Percentiles rank a stretch among this genome's conserved stretches.
Conservation (phyloP, 2,888 invertebrate genomes). For the Tribolium freemani region DNA sequence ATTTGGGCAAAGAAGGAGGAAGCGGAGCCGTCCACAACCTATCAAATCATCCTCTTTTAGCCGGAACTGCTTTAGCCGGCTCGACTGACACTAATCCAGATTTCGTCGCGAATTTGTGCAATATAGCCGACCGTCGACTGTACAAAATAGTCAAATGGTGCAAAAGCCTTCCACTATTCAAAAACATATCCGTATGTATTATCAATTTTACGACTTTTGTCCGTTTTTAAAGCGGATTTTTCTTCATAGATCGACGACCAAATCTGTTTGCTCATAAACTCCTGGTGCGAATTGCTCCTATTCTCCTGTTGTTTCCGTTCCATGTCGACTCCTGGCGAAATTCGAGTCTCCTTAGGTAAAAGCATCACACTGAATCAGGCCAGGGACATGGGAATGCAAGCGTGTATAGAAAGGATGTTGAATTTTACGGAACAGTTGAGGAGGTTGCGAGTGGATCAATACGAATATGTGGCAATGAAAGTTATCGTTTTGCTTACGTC, state of each 20-base stretch:
- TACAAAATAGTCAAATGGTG: constrained; percentile 99
- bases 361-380: constrained; percentile 78
- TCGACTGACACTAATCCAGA: constrained; percentile 81
- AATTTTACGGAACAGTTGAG: constrained; percentile 94
- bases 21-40: constrained; percentile 67
- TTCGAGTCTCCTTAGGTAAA: constrained; percentile 76
- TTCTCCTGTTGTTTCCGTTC: constrained; percentile 96
- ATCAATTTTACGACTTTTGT: neutral
- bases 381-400: constrained; percentile 81
- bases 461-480: constrained; percentile 97
- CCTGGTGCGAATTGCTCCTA: constrained; percentile 94
- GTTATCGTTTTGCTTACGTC: constrained; percentile 93
- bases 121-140: constrained; percentile 94
- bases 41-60: constrained; percentile 72
- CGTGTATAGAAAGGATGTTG: constrained; percentile 95
- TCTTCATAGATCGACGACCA: constrained; percentile 93
- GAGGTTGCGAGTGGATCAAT: constrained; percentile 90
- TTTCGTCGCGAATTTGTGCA: constrained; percentile 90
- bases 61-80: constrained; percentile 70
- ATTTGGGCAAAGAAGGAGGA: constrained; percentile 63
- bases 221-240: constrained; percentile 44
- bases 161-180: constrained; percentile 95
- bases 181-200: constrained; percentile 86
- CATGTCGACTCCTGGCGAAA: constrained; percentile 90
- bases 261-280: constrained; percentile 95